Conservation (phyloP, 2,797 vertebrate genomes). For the Buphagus erythrorhynchus region DNA sequence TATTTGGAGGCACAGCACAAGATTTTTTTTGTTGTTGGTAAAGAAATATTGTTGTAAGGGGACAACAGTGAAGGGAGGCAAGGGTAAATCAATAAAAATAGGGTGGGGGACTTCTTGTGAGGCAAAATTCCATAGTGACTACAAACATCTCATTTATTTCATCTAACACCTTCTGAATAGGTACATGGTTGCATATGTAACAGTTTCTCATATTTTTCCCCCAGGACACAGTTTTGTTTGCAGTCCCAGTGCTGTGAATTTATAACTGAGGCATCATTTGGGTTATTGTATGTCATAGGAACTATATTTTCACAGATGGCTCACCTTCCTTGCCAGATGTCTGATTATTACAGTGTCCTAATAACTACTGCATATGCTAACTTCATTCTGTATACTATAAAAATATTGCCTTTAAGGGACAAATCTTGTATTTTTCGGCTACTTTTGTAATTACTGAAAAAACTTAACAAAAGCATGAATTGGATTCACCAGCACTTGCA, state of each 20-base stretch:
- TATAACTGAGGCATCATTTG: slow-evolving; percentile 32
- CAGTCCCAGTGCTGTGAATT: slow-evolving; percentile 20
- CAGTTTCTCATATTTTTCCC: neutral
- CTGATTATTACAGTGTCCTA: slow-evolving; percentile 1
- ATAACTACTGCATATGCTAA: neutral
- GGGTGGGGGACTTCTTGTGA: neutral
- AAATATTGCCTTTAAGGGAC: neutral
- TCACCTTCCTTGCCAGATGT: slow-evolving; percentile 42
- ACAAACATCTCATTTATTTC: slow-evolving; percentile 4
- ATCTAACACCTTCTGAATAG: neutral
- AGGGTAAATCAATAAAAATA: neutral
- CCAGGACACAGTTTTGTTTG: slow-evolving; percentile 25
- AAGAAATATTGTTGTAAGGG: neutral
- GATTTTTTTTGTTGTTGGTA: neutral
- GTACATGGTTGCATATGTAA: slow-evolving; percentile 3
- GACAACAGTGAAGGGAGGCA: neutral
- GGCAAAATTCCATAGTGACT: neutral
- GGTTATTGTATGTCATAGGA: slow-evolving; percentile 27
- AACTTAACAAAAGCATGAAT: neutral
- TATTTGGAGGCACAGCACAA: neutral
- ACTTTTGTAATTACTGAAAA: neutral
- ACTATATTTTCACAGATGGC: slow-evolving; percentile 47
- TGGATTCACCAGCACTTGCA: neutral
- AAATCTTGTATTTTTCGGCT: neutral
- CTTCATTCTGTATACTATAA: neutral